Evolutionary conservation across 2,797 vertebrate species (phyloP).

Genomic region (Onychomys leucogaster): DNA sequence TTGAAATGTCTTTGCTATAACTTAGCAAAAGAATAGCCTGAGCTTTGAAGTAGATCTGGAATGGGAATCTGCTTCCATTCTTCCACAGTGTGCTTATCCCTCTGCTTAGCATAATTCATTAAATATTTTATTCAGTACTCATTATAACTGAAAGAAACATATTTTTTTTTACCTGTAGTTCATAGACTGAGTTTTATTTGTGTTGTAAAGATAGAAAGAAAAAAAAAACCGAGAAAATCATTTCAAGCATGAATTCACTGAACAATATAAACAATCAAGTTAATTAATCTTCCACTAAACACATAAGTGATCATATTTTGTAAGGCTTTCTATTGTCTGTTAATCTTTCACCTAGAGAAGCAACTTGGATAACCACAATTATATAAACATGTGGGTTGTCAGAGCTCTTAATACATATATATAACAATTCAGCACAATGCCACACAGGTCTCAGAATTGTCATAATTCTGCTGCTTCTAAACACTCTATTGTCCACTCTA

Average conservation of each 20-base stretch:
- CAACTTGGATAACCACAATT: neutral
- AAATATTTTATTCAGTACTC: neutral
- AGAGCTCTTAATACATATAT: neutral
- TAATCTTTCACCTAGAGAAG: neutral
- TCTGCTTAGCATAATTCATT: neutral
- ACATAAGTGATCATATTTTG: neutral
- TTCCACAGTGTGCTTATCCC: neutral
- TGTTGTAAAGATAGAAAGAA: neutral
- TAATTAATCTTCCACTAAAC: neutral
- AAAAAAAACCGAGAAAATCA: neutral
- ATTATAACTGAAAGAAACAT: neutral
- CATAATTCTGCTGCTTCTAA: neutral
- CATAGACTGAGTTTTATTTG: neutral
- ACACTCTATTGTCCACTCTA: neutral
- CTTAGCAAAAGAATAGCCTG: neutral
- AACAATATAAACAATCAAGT: neutral
- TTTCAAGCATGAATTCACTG: slow-evolving; percentile 27
- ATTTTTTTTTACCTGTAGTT: neutral
- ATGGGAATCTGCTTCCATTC: neutral
- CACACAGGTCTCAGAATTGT: neutral
- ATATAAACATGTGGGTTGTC: neutral
- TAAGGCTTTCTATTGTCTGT: neutral
- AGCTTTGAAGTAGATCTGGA: neutral
- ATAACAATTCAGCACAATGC: neutral
- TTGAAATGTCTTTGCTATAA: neutral